Evolutionary conservation across 2,797 vertebrate genomes (phyloP).

Genomic region (Spinibarbus caldwelli): DNA sequence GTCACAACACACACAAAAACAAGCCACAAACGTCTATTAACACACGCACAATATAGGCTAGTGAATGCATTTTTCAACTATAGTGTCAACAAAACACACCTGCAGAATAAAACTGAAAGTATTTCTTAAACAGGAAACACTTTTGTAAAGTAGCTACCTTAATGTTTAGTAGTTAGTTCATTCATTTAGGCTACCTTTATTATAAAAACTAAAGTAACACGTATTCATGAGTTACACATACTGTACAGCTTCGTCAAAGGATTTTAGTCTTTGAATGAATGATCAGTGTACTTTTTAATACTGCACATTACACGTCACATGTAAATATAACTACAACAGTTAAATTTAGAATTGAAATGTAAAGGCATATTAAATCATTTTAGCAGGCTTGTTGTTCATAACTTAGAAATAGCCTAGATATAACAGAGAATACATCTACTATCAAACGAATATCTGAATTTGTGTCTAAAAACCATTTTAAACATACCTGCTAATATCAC

Average conservation of each 20-base stretch:
- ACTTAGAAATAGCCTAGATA: not conserved
- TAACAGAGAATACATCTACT: not conserved
- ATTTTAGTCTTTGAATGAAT: too few relatives aligned
- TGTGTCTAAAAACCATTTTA: not conserved
- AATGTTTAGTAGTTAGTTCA: not conserved
- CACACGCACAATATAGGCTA: not conserved
- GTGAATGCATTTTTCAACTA: not conserved
- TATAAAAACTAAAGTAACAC: too few relatives aligned
- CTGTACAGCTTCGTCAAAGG: too few relatives aligned
- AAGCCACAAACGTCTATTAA: not conserved
- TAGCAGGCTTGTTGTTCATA: not conserved
- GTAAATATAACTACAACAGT: not conserved
- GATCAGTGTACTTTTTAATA: not conserved
- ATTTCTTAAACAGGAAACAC: not conserved
- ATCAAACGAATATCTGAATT: not conserved
- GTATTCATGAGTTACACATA: too few relatives aligned
- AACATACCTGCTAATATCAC: slow-evolving; percentile 22
- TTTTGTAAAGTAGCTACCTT: not conserved
- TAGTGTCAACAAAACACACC: not conserved
- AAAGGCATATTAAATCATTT: not conserved
- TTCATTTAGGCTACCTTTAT: too few relatives aligned
- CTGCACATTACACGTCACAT: not conserved
- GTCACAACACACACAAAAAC: not conserved
- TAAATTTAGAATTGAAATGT: too few relatives aligned
- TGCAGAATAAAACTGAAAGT: not conserved